Evolutionary conservation across 2,888 invertebrate species (phyloP), one percentile per base, ranked within the genome.

Genomic region (Heliconius ismenius): DNA sequence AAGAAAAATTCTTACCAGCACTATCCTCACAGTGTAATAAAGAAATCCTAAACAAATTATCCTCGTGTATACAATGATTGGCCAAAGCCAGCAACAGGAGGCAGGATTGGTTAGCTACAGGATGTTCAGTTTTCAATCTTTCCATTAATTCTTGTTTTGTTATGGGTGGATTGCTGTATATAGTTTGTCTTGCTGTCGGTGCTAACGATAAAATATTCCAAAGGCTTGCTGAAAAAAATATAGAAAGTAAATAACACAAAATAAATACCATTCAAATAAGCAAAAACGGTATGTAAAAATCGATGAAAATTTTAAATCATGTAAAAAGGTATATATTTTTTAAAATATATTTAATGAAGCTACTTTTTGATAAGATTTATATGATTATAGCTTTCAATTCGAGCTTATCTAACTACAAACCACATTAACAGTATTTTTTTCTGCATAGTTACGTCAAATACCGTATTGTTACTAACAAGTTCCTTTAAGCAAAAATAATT

Each of bases 61-160:
- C 94, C 0, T 91, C 90, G 24, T 96, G 95, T 64, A 97, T 97
- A 88, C 98, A 98, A 89, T 99, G 98, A 93, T 99, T 99, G 18
- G 98, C 96, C 79, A 99, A 91, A 65, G 98, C 97, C 78, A 99
- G 94, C 43, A 99, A 94, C 70, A 99, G 93, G 36, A 99, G 93
- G 78, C 98, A 95, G 81, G 98, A 98, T 91, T 99, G 98, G 92
- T 97, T 98, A 76, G 99, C 98, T 81, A 99, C 93, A 1, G 97
- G 97, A 78, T 96, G 96, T 82, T 96, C 95, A 13, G 88, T 91
- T 69, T 95, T 94, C 75, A 95, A 90, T 58, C 95, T 86, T 36
- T 91, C 90, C 1, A 93, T 88, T 7, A 95, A 80, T 75, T 95
- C 95, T 18, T 87, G 86, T 0, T 94, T 86, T 78, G 94, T 93